Conservation (phyloP, 2,113 vertebrate species). For the Camelus bactrianus region DNA sequence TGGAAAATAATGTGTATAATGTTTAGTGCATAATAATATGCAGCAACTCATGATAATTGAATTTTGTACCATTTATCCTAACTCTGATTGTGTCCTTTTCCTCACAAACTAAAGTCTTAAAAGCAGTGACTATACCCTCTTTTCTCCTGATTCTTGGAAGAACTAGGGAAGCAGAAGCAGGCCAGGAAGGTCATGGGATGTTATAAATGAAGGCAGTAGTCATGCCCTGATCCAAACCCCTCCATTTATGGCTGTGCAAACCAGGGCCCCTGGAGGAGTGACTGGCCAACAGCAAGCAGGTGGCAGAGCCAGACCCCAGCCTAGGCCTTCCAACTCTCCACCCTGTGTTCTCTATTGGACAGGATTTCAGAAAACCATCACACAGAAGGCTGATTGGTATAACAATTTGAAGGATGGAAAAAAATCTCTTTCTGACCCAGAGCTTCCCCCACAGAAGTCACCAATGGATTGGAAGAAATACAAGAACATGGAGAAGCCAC, state of each 20-base stretch:
- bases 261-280: neutral
- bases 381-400: neutral
- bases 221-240: neutral
- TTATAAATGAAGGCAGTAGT: neutral
- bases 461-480: neutral
- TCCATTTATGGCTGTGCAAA: slow-evolving; percentile 4
- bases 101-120: neutral
- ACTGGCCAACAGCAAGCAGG: neutral
- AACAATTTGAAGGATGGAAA: neutral
- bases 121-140: neutral
- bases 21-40: neutral
- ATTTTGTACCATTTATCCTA: neutral
- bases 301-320: neutral
- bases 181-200: neutral
- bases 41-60: neutral
- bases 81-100: neutral
- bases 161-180: neutral
- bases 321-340: neutral
- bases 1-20: neutral
- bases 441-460: neutral
- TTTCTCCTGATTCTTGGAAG: slow-evolving; percentile 24
- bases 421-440: neutral
- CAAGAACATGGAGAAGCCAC: neutral
- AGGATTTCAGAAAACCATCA: neutral
- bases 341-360: neutral